phyloP scores from a whole-genome alignment of 2,888 invertebrate genomes.

The Nematopogon swammerdamellus region DNA sequence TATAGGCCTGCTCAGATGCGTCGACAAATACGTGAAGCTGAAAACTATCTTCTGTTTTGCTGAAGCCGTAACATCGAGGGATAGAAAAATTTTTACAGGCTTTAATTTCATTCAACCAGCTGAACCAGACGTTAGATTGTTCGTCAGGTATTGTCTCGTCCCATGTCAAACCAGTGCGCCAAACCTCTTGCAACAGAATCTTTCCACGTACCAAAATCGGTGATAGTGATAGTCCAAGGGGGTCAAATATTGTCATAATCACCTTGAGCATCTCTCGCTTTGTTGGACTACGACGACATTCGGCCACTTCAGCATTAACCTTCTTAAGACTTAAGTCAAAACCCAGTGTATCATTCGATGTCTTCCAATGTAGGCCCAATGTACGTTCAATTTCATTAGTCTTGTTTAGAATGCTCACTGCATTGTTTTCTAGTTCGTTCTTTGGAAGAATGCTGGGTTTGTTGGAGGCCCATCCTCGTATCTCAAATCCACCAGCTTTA shows the following conservation, averaged over 20 bases:
- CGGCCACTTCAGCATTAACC: neutral
- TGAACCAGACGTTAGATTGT: neutral
- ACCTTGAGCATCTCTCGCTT: neutral
- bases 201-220: neutral
- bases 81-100: neutral
- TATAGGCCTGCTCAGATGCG: neutral
- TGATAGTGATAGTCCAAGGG: neutral
- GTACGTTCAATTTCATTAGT: neutral
- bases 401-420: neutral
- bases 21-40: neutral
- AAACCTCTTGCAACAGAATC: slow-evolving; percentile 1
- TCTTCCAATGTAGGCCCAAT: neutral
- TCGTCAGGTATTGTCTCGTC: neutral
- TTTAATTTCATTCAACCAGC: neutral
- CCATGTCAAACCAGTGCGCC: neutral
- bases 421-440: neutral
- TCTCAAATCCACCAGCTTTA: neutral
- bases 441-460: neutral
- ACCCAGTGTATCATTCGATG: neutral
- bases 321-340: slow-evolving; percentile 6
- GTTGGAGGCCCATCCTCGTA: neutral
- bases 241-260: slow-evolving; percentile 1
- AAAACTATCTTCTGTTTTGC: neutral
- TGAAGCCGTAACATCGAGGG: neutral
- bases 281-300: neutral